phyloP scores from a whole-genome alignment of 2,888 invertebrate species.

The Leucania comma region DNA sequence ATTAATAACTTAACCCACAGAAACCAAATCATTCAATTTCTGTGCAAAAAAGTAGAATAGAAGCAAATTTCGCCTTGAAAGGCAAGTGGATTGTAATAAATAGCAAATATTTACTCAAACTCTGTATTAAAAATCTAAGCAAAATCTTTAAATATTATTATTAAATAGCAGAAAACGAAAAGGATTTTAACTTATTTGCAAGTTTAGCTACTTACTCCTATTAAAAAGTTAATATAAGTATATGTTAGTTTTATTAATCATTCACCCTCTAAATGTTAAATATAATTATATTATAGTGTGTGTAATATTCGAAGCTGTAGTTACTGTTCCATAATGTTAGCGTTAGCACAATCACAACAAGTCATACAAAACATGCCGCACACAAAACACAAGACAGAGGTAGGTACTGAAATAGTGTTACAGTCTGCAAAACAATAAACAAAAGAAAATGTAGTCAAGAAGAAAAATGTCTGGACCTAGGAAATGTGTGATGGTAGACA shows the following conservation, averaged over 20 bases:
- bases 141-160: slow-evolving; percentile 23
- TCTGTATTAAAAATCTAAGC: slow-evolving; percentile 40
- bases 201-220: slow-evolving; percentile 37
- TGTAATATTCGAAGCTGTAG: slow-evolving; percentile 45
- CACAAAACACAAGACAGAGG: slow-evolving; percentile 46
- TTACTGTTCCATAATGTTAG: slow-evolving; percentile 39
- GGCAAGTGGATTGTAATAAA: slow-evolving; percentile 19
- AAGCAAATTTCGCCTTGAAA: slow-evolving; percentile 32
- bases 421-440: slow-evolving; percentile 36
- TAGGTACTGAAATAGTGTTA: slow-evolving; percentile 59
- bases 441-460: slow-evolving; percentile 8
- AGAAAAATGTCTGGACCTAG: slow-evolving; percentile 18
- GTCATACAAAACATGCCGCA: slow-evolving; percentile 62
- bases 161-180: slow-evolving; percentile 38
- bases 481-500: slow-evolving; percentile 38
- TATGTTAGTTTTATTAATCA: slow-evolving; percentile 20
- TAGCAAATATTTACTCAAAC: slow-evolving; percentile 31
- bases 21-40: not conserved
- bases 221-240: slow-evolving; percentile 16
- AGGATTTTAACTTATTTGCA: slow-evolving; percentile 14
- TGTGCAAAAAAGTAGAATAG: slow-evolving; percentile 30
- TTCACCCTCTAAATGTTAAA: slow-evolving; percentile 42
- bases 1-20: not conserved
- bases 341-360: slow-evolving; percentile 60
- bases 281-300: slow-evolving; percentile 14